Base-by-base conservation (phyloP, 2,888 invertebrate species). In the Acrobasis suavella region DNA sequence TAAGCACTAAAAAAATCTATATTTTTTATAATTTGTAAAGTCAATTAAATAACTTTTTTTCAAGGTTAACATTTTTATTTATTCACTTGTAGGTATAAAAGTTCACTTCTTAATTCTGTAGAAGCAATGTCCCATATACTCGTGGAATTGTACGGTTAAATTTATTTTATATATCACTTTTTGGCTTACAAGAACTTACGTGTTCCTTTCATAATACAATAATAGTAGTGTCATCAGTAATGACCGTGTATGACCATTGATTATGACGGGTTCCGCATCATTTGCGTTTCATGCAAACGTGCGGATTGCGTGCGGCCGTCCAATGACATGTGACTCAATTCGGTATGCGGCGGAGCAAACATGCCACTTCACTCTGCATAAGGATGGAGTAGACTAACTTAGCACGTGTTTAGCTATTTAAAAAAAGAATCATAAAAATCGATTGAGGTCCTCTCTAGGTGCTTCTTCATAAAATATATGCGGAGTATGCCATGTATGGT, bases 211-310 rank as follows among this genome's bases (percentile, higher is more conserved):
- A 46, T 56, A 56, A 56, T 56, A 42, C 1, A 56, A 56, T 56
- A 16, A 42, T 46, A 42, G 17, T 16, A 38, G 55, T 39, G 39
- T 55, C 58, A 58, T 50, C 15, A 0, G 8, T 50, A 50, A 60
- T 50, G 60, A 64, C 66, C 66, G 68, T 74, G 69, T 72, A 64
- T 66, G 65, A 65, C 65, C 61, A 66, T 65, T 67, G 67, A 67
- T 71, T 71, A 69, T 67, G 32, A 64, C 56, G 64, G 59, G 71
- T 74, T 72, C 72, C 71, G 70, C 74, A 69, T 74, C 72, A 76
- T 77, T 77, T 72, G 67, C 63, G 69, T 77, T 77, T 72, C 73
- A 78, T 73, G 71, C 80, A 75, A 81, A 83, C 79, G 76, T 69
- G 72, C 64, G 46, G 54, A 50, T 68, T 39, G 66, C 66, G 64